phyloP scores from a whole-genome alignment of 1,140 invertebrate species.

The Vanessa tameamea region DNA sequence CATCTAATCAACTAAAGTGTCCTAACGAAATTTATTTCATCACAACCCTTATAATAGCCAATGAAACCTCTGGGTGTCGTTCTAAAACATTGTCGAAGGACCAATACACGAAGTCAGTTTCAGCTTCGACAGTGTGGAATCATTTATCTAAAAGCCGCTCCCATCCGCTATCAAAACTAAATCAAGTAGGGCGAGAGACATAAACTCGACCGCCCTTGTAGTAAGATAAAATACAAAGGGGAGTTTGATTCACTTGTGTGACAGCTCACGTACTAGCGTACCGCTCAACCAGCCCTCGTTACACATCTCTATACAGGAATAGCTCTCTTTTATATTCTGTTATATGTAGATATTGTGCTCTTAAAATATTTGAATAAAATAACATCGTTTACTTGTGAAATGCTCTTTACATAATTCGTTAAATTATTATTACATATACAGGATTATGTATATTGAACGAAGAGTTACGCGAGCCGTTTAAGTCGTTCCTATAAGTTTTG shows the following conservation, averaged over 20 bases:
- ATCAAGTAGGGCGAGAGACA: slow-evolving; percentile 74
- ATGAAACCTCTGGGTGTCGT: slow-evolving; percentile 45
- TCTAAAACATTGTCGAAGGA: slow-evolving; percentile 68
- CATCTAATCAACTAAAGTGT: slow-evolving; percentile 65
- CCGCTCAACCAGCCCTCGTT: slow-evolving; percentile 46
- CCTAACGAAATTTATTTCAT: slow-evolving; percentile 62
- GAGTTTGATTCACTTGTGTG: slow-evolving; percentile 74
- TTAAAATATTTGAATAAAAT: no score
- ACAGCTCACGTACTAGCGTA: slow-evolving; percentile 50
- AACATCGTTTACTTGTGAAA: no score
- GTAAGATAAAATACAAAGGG: slow-evolving; percentile 75
- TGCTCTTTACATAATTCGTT: no score
- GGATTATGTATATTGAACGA: no score
- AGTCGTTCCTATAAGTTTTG: no score
- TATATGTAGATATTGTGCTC: background rate
- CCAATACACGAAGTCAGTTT: slow-evolving; percentile 54
- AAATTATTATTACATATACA: no score
- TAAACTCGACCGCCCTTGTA: slow-evolving; percentile 76
- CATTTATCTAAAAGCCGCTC: slow-evolving; percentile 76
- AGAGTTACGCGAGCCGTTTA: no score
- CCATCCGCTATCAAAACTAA: slow-evolving; percentile 77
- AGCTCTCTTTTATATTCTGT: background rate
- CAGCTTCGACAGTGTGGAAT: slow-evolving; percentile 52
- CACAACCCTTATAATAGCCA: slow-evolving; percentile 57
- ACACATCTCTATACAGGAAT: slow-evolving; percentile 50